Percentiles rank a stretch among this genome's conserved stretches.
phyloP scores from a whole-genome alignment of 2,797 vertebrate species.

The Xenopus petersii region DNA sequence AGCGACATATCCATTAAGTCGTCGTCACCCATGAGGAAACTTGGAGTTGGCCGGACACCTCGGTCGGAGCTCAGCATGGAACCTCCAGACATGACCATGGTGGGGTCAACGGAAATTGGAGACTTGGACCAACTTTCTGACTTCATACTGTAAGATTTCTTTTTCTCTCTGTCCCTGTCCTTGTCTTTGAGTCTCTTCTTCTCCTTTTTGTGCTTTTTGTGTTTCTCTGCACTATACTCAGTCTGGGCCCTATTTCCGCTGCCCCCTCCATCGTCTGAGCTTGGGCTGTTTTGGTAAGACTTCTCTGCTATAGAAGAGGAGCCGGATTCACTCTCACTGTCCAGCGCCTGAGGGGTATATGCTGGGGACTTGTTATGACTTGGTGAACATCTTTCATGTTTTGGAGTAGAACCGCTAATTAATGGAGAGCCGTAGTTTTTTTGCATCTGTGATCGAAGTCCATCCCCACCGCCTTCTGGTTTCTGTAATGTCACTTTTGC shows the following conservation, averaged over 20 bases:
- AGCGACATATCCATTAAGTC: constrained; percentile 97
- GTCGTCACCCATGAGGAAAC: constrained; percentile 90
- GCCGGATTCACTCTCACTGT: constrained; percentile 96
- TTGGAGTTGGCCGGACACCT: constrained; percentile 81
- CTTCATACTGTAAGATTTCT: constrained; percentile 85
- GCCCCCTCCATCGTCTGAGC: constrained; percentile 78
- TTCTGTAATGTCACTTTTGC: constrained; percentile 96
- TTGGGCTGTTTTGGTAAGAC: constrained; percentile 96
- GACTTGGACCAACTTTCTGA: constrained; percentile 94
- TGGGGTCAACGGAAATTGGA: constrained; percentile 85
- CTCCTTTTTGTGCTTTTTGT: constrained; percentile 98
- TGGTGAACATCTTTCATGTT: constrained; percentile 93
- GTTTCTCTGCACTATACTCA: constrained; percentile 87
- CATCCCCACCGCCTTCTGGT: constrained; percentile 79
- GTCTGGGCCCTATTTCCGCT: constrained; percentile 74
- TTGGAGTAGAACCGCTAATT: constrained; percentile 95
- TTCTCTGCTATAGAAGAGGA: constrained; percentile 91
- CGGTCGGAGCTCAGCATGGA: constrained; percentile 79
- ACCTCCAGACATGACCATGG: constrained; percentile 75
- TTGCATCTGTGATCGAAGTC: constrained; percentile 86
- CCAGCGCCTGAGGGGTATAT: constrained; percentile 90
- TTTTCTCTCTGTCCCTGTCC: constrained; percentile 81
- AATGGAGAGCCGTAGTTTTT: constrained; percentile 91
- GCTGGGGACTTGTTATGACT: constrained; percentile 96
- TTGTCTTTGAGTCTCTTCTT: constrained; percentile 86